Conservation (phyloP, 2,797 vertebrate genomes). For the Scolopax rusticola region DNA sequence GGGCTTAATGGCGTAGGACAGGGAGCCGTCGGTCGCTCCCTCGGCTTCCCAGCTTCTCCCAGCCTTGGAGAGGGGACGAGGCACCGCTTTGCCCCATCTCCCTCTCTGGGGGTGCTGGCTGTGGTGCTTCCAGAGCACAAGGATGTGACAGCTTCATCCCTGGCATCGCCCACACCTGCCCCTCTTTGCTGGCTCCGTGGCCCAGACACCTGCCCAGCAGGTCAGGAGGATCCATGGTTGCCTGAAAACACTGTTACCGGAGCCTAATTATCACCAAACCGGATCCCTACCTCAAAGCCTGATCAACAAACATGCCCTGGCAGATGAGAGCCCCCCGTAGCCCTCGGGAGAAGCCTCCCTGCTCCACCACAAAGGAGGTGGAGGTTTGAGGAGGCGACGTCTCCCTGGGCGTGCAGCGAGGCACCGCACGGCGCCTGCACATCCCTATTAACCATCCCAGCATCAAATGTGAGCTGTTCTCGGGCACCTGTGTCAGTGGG, state of each 20-base stretch:
- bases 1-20: rapidly evolving
- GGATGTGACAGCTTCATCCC: rapidly evolving
- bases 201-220: rapidly evolving
- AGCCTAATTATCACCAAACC: not conserved
- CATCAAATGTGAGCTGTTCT: not conserved
- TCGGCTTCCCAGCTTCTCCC: not conserved
- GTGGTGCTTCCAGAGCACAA: rapidly evolving
- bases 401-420: not conserved
- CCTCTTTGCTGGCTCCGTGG: rapidly evolving
- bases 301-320: not conserved
- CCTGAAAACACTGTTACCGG: not conserved
- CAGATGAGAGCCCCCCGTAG: not conserved
- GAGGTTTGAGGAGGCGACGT: not conserved
- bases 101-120: not conserved
- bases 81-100: rapidly evolving
- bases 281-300: not conserved
- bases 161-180: rapidly evolving
- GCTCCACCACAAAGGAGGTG: not conserved
- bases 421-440: not conserved
- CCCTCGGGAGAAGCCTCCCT: not conserved
- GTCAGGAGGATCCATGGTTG: rapidly evolving
- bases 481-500: not conserved
- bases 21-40: rapidly evolving
- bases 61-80: not conserved
- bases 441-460: rapidly evolving